phyloP scores from a whole-genome alignment of 2,113 vertebrate species.

The Mungos mungo region DNA sequence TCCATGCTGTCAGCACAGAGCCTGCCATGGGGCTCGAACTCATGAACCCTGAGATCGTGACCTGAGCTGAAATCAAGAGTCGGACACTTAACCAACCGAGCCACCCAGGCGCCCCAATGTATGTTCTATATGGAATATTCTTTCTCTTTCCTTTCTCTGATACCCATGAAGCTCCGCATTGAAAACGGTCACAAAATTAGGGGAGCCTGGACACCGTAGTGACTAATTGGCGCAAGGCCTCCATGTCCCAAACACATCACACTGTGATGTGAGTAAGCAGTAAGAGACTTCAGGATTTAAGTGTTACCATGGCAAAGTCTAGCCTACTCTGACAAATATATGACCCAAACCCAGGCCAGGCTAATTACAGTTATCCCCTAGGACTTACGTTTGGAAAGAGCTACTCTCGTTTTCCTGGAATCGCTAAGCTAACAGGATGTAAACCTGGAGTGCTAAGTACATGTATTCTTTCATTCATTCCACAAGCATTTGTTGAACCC shows the following conservation, averaged over 20 bases:
- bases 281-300: neutral
- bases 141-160: neutral
- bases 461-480: neutral
- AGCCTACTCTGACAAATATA: conserved; percentile 24
- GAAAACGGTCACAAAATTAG: neutral
- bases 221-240: neutral
- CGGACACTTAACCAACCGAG: too few relatives aligned
- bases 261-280: neutral
- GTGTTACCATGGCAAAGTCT: conserved; percentile 17
- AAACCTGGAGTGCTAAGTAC: neutral
- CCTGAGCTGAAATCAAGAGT: too few relatives aligned
- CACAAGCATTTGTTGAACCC: neutral
- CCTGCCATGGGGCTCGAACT: too few relatives aligned
- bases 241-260: neutral
- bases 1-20: too few relatives aligned
- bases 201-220: neutral
- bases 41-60: too few relatives aligned
- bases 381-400: neutral
- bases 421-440: neutral
- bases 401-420: neutral
- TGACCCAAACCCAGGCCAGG: conserved; percentile 38
- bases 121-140: neutral
- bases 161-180: neutral
- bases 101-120: too few relatives aligned
- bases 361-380: neutral